phyloP scores from a whole-genome alignment of 1,140 invertebrate species.

The Drosophila kanapiae region DNA sequence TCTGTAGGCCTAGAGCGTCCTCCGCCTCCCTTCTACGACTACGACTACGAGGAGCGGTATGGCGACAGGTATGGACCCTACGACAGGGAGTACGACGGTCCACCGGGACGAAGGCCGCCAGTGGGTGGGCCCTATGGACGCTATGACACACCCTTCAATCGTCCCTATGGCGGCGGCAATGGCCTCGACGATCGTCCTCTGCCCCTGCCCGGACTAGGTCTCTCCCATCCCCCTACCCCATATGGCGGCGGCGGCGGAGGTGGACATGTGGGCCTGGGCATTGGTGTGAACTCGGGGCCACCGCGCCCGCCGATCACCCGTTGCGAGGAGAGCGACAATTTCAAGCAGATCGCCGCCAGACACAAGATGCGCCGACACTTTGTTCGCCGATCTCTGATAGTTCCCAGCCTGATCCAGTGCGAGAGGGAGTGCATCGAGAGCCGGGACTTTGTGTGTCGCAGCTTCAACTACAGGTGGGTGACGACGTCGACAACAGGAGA shows the following conservation, averaged over 20 bases:
- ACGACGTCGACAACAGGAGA: neutral
- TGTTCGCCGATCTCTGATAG: conserved; percentile 90
- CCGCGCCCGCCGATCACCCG: conserved; percentile 85
- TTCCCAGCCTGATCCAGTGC: conserved; percentile 91
- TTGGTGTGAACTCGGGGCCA: conserved; percentile 63
- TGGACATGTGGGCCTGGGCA: conserved; percentile 55
- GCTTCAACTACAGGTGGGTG: conserved; percentile 91
- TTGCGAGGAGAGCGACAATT: conserved; percentile 92
- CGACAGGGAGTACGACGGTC: conserved; percentile 80
- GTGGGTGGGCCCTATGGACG: conserved; percentile 72
- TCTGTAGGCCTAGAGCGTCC: conserved; percentile 75
- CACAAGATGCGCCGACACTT: conserved; percentile 92
- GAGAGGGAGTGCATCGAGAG: conserved; percentile 93
- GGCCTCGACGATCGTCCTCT: conserved; percentile 72
- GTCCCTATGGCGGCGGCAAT: conserved; percentile 59
- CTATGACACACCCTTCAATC: conserved; percentile 77
- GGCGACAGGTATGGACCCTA: conserved; percentile 70
- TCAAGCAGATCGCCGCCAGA: conserved; percentile 91
- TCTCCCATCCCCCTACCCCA: conserved; percentile 57
- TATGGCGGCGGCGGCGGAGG: conserved; percentile 54
- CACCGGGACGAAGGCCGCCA: conserved; percentile 80
- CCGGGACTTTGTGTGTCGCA: conserved; percentile 93
- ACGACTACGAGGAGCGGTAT: conserved; percentile 82
- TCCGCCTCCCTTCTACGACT: conserved; percentile 77
- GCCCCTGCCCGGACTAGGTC: conserved; percentile 68